Evolutionary conservation across 2,113 vertebrate genomes (phyloP).

Genomic region (Turdus rufiventris): DNA sequence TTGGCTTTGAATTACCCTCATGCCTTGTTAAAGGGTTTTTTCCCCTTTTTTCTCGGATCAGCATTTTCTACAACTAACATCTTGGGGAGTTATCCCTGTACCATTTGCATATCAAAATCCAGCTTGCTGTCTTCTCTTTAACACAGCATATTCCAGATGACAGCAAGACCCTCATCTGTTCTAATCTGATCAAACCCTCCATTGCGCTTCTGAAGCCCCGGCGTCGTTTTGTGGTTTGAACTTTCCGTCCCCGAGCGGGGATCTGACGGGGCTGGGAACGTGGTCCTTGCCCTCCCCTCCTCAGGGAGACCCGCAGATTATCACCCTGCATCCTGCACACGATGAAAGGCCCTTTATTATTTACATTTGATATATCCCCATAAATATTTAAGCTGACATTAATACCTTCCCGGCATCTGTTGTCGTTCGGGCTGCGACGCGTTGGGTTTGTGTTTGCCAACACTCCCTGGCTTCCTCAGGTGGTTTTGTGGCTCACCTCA

Average conservation of each 20-base stretch:
- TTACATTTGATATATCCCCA: conserved; percentile 46
- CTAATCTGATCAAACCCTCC: conserved; percentile 58
- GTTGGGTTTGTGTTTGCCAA: neutral
- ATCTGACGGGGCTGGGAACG: conserved; percentile 27
- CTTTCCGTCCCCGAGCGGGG: conserved; percentile 50
- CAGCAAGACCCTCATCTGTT: conserved; percentile 61
- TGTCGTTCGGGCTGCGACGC: neutral
- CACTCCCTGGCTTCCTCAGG: neutral
- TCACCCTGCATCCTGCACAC: neutral
- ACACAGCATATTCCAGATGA: conserved; percentile 57
- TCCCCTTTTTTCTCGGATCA: conserved; percentile 80
- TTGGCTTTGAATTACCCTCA: conserved; percentile 95
- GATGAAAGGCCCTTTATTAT: conserved; percentile 31
- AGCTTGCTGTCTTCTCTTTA: conserved; percentile 58
- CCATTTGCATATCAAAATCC: conserved; percentile 82
- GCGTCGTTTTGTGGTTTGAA: neutral
- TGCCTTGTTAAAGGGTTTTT: conserved; percentile 84
- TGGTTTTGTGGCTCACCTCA: neutral
- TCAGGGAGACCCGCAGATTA: neutral
- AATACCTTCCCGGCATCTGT: conserved; percentile 44
- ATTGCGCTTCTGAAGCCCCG: conserved; percentile 1
- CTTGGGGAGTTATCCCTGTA: conserved; percentile 55
- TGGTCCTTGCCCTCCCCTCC: neutral
- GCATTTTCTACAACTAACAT: conserved; percentile 77
- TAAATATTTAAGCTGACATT: conserved; percentile 60